Evolutionary conservation across 2,113 vertebrate genomes (phyloP), one percentile per base, ranked within the genome.

Genomic region (Cacatua alba): DNA sequence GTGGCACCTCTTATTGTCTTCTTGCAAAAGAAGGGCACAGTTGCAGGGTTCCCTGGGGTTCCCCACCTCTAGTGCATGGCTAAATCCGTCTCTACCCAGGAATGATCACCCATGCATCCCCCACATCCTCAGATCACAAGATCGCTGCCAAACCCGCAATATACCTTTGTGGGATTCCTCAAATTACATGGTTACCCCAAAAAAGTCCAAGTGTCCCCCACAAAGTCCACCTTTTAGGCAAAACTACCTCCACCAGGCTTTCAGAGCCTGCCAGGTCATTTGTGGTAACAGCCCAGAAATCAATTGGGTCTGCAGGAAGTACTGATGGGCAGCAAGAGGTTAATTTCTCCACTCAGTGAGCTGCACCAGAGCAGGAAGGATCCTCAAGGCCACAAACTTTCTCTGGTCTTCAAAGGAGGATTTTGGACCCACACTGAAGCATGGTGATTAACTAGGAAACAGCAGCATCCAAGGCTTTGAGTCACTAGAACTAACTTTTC

Each of bases 401-500:
- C 83, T 65, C 77, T 71, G 64, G 37, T 82, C n/a, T 67, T 85
- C 59, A 76, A 17, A 91, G 35, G 23, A 82, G 17, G 77, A 59
- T 87, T 91, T 53, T 70, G 41, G 62, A 60, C 16, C 26, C 48
- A 35, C 1, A 2, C 37, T 57, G 39, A 23, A 91, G 43, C 48
- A 64, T 6, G 17, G 26, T 80, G 81, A 92, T 79, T 92, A 95
- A 89, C 70, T 46, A 62, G 67, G 59, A 82, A 91, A 60, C 25
- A 59, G 37, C 44, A 62, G 53, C 33, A 82, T 29, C 46, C 81
- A 85, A 87, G 49, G 37, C 70, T 86, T 88, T 96, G 95, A 96
- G 81, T 95, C 94, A 97, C 62, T 53, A 41, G 31, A 82, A 48
- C 70, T 67, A 65, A 74, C 69, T 87, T 91, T 85, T 77, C 57